Evolutionary conservation across 2,113 vertebrate species (phyloP), one percentile per base, ranked within the genome.

Genomic region (Trichomycterus rosablanca): DNA sequence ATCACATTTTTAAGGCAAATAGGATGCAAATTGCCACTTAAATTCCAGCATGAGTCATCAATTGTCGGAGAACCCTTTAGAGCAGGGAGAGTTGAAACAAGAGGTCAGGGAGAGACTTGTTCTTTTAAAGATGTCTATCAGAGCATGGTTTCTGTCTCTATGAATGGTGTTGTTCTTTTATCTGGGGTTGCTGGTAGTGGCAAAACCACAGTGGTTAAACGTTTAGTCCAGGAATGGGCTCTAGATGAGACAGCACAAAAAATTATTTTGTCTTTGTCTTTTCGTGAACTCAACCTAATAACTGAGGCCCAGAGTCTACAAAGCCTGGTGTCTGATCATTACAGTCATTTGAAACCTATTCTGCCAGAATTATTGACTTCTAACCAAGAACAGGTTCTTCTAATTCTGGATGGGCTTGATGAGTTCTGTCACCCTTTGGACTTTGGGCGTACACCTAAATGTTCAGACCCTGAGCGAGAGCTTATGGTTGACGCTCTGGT

Each of bases 371-470:
- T 79, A 24, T 18, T 73, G 49, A 46, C 44, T 11, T 66, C 64
- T 2, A 70, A 71, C 11, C 70, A 71, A 16, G 23, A 43, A 2
- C 54, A 59, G 9, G 15, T 76, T 45, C 52, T 79, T 5, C 39
- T 79, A 18, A 75, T 79, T 42, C 45, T 79, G n/a, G 77, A 79
- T 39, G 77, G 74, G 1, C 70, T 79, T 0, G 77, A 79, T n/a
- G 77, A 79, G 44, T 79, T 79, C 59, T 26, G 65, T 6, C 70
- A 61, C 16, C 72, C 74, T 4, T 61, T 79, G 22, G 67, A 73
- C 58, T 79, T 79, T 40, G 59, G 60, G 4, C 63, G 22, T 23
- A 79, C 74, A 15, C 74, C 72, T 30, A 79, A 79, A 59, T 79
- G 77, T 40, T 76, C 77, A 2, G 72, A 79, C 56, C 67, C 71